Evolutionary conservation across 2,113 vertebrate genomes (phyloP).

Genomic region (Toxotes jaculatrix): DNA sequence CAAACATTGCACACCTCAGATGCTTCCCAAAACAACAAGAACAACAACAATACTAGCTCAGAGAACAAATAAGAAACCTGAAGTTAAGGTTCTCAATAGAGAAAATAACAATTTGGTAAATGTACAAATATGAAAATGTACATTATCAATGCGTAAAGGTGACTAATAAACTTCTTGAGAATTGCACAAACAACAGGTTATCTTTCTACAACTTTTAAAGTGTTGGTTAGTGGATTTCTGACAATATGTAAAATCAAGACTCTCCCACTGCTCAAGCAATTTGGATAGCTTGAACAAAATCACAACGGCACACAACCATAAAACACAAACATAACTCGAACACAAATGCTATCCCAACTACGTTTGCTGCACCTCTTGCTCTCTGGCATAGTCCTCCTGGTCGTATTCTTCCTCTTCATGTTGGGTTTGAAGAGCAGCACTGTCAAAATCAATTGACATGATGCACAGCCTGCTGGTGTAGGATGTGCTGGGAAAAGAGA

Average conservation of each 20-base stretch:
- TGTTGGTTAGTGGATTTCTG: background rate
- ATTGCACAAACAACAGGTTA: background rate
- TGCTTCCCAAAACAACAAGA: constrained; percentile 22
- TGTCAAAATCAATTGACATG: constrained; percentile 88
- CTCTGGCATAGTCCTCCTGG: constrained; percentile 84
- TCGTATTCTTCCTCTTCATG: constrained; percentile 86
- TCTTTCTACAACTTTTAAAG: background rate
- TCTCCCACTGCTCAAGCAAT: background rate
- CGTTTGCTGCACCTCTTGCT: constrained; percentile 81
- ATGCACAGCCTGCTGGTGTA: constrained; percentile 19
- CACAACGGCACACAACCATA: background rate
- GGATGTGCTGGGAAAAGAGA: background rate
- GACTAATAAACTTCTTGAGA: background rate
- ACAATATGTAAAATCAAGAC: background rate
- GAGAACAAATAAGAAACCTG: background rate
- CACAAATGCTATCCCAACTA: background rate
- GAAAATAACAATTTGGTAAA: background rate
- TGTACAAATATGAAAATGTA: background rate
- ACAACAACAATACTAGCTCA: background rate
- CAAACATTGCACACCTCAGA: constrained; percentile 37
- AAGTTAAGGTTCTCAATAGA: background rate
- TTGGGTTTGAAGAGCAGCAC: constrained; percentile 84
- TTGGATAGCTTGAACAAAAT: background rate
- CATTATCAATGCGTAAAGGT: background rate
- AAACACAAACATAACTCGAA: background rate